phyloP scores from a whole-genome alignment of 2,888 invertebrate species.

The Spisula solida region DNA sequence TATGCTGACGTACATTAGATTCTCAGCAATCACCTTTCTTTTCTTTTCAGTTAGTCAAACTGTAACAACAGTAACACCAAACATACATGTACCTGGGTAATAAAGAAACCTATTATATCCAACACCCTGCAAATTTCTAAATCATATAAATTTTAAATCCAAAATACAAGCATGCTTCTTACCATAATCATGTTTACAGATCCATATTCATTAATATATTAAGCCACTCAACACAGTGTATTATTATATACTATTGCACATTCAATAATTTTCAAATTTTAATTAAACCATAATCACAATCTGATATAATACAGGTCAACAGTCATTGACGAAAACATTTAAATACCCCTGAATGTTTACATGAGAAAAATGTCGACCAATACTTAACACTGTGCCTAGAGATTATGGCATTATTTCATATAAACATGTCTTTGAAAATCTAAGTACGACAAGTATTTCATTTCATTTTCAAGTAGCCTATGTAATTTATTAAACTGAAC shows the following conservation, averaged over 20 bases:
- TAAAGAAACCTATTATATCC: too few relatives aligned
- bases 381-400: not conserved
- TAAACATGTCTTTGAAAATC: not conserved
- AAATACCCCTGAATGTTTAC: conserved; percentile 29
- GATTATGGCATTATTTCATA: not conserved
- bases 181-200: conserved; percentile 7
- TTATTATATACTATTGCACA: not conserved
- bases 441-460: not conserved
- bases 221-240: too few relatives aligned
- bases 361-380: conserved; percentile 31
- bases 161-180: not conserved
- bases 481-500: not conserved
- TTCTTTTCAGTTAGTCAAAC: too few relatives aligned
- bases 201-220: not conserved
- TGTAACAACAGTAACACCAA: too few relatives aligned
- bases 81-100: too few relatives aligned
- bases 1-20: too few relatives aligned
- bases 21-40: too few relatives aligned
- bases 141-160: too few relatives aligned
- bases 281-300: conserved; percentile 3
- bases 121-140: too few relatives aligned
- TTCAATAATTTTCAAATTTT: not conserved
- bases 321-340: conserved; percentile 30
- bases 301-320: not conserved
- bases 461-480: conserved; percentile 6